Percentiles rank a stretch among this genome's conserved stretches.
These are phyloP conservation scores for Lepidocyrtinus sp. DNA, from an alignment of 2,888 invertebrate species.

Conservation along the genomic window DNA sequence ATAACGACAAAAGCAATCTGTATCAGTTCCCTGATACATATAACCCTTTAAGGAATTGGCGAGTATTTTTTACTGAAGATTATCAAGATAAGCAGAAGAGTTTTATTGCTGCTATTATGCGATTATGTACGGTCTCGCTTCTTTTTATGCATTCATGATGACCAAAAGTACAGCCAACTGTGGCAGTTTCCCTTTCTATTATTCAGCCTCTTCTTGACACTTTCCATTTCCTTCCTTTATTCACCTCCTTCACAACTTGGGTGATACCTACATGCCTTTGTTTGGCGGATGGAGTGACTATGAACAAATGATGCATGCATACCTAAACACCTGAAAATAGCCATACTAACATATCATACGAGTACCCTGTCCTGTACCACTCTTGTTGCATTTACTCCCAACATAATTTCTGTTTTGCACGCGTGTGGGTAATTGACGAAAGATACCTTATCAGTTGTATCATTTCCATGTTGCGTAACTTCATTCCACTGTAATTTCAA, in stretches of 20 bases:
- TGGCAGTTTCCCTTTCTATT: slow-evolving; percentile 44
- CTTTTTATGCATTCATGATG: not conserved
- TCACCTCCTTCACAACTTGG: not conserved
- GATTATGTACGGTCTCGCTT: not conserved
- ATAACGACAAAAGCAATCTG: too few species aligned
- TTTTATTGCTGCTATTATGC: too few species aligned
- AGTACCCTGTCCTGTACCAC: too few species aligned
- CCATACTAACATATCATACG: too few species aligned
- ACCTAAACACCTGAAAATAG: not conserved
- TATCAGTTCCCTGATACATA: too few species aligned
- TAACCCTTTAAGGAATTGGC: too few species aligned
- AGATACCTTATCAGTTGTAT: not conserved
- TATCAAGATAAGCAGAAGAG: too few species aligned
- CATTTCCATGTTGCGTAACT: not conserved
- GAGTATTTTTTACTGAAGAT: too few species aligned
- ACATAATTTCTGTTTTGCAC: not conserved
- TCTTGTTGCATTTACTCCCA: too few species aligned
- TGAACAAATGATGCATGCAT: not conserved
- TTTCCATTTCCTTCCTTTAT: slow-evolving; percentile 55
- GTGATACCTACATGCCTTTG: too few species aligned
- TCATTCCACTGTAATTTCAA: not conserved
- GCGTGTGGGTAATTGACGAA: not conserved
- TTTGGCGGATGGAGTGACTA: too few species aligned
- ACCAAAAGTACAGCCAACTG: slow-evolving; percentile 9
- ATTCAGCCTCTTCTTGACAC: slow-evolving; percentile 39